Percentiles rank a stretch among this genome's conserved stretches.
Conservation (phyloP, 2,113 vertebrate genomes). For the Hippopotamus amphibius region DNA sequence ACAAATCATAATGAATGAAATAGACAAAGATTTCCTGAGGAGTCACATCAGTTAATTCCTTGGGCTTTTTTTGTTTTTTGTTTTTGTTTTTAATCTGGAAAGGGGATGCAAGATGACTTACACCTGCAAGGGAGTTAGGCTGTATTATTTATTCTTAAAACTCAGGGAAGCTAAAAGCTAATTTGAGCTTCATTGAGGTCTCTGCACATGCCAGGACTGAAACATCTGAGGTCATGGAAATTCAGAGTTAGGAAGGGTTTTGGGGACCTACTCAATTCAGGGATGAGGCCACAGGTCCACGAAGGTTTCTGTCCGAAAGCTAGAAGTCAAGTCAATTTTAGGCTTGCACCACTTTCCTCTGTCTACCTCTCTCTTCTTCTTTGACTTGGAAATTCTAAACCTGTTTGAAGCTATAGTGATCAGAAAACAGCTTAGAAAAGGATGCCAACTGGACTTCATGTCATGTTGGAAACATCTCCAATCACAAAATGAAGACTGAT, state of each 20-base stretch:
- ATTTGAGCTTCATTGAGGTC: background rate
- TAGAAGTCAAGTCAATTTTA: background rate
- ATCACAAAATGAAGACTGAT: background rate
- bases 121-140: background rate
- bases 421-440: background rate
- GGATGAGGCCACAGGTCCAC: background rate
- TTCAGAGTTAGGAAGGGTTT: background rate
- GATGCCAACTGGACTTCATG: background rate
- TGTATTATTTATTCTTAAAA: background rate
- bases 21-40: slow-evolving; percentile 35
- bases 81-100: background rate
- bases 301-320: background rate
- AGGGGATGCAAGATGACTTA: background rate
- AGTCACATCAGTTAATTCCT: slow-evolving; percentile 43
- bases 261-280: background rate
- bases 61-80: background rate
- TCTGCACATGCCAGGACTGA: background rate
- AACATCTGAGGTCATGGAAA: background rate
- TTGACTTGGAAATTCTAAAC: slow-evolving; percentile 26
- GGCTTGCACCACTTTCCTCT: background rate
- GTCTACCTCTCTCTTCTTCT: background rate
- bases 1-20: slow-evolving; percentile 30
- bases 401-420: background rate
- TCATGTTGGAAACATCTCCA: background rate
- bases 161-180: background rate